Percentiles rank a stretch among this genome's conserved stretches.
phyloP scores from a whole-genome alignment of 2,888 invertebrate species.

The Drosophila ezoana region DNA sequence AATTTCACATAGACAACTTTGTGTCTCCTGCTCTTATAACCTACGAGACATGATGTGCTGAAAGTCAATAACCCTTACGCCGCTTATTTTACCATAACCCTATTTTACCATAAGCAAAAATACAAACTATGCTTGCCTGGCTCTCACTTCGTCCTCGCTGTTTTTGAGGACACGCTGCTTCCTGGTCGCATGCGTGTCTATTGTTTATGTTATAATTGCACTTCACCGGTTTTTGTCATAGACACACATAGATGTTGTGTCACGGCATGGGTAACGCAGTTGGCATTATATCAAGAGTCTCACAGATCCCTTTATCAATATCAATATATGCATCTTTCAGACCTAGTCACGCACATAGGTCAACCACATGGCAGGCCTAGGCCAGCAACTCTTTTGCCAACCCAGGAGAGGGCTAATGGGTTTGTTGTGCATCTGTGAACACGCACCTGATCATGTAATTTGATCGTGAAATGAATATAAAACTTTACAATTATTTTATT shows the following conservation, averaged over 20 bases:
- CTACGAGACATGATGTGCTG: too few species aligned
- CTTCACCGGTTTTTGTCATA: conserved; percentile 40
- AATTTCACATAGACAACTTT: too few species aligned
- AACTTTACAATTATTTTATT: not conserved
- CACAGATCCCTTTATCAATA: conserved; percentile 6
- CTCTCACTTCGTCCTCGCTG: conserved; percentile 6
- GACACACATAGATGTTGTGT: conserved; percentile 15
- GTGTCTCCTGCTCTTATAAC: too few species aligned
- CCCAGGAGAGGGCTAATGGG: not conserved
- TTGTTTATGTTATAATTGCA: conserved; percentile 43
- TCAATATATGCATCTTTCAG: conserved; percentile 18
- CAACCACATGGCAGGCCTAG: conserved; percentile 5
- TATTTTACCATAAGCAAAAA: not conserved
- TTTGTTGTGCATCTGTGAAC: conserved; percentile 2
- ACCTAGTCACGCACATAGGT: conserved; percentile 27
- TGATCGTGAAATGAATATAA: not conserved
- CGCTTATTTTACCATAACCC: too few species aligned
- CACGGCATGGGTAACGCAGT: conserved; percentile 30
- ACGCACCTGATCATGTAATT: conserved; percentile 19
- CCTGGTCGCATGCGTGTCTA: conserved; percentile 39
- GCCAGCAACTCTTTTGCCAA: conserved; percentile 8
- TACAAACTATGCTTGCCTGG: conserved; percentile 17
- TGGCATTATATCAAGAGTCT: conserved; percentile 13
- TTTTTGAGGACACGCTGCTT: not conserved
- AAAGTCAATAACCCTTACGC: too few species aligned